Evolutionary conservation across 2,888 invertebrate genomes (phyloP), one percentile per base, ranked within the genome.

Genomic region (Phyto melanocephala): DNA sequence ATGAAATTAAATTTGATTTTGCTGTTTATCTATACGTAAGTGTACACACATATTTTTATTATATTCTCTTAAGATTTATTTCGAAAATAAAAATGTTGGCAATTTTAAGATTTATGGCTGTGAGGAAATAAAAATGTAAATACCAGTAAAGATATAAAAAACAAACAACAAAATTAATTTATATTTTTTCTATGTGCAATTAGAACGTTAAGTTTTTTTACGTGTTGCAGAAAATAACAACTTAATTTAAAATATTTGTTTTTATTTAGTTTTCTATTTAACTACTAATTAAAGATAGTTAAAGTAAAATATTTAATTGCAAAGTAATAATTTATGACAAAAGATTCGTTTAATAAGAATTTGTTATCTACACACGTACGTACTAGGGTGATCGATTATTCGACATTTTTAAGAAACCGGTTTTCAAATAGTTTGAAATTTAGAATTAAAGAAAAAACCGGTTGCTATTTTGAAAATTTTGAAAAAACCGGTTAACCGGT

Each of bases 51-150:
- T n/a, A n/a, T 35, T 15, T 45, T 22, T 40, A 10, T 76, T 54
- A 15, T 15, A 13, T 24, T 35, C 28, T 54, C 24, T 35, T 56
- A 58, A 45, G 60, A 62, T 70, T 52, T 67, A 60, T 58, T 42
- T 42, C 17, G 33, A 67, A 67, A 67, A 65, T 33, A 71, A 47
- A 79, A 72, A 33, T 79, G 50, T 72, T 67, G 40, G 52, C 60
- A 60, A 70, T 62, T 74, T 24, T 47, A 80, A 80, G 67, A 74
- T 80, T 80, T 80, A 80, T 80, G 79, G 28, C 54, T 62, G 65
- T 28, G 60, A 60, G 28, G 6, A 3, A 6, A 28, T 5, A 28
- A 80, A 80, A 74, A 68, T 62, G 54, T 70, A 15, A 37, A 22
- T 28, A 65, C 54, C n/a, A 10, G 42, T 35, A 13, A 17, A 2